These are phyloP conservation scores for Plebejus melissa DNA, from an alignment of 2,888 invertebrate species.

Conservation along the genomic window DNA sequence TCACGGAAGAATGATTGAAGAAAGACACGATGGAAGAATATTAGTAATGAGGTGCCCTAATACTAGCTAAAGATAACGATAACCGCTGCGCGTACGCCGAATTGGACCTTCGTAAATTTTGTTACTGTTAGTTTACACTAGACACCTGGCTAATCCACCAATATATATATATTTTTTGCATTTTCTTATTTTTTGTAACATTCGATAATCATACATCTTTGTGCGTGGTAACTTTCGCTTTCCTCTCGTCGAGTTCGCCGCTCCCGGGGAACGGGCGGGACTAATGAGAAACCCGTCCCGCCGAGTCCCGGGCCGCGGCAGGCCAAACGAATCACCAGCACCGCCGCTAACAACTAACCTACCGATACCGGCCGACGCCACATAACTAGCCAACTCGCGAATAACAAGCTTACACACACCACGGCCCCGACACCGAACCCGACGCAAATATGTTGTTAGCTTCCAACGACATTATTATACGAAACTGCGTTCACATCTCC, in stretches of 20 bases:
- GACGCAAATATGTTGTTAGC: background rate
- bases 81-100: constrained; percentile 46
- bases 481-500: background rate
- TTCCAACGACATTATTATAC: background rate
- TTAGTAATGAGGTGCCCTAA: constrained; percentile 42
- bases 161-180: constrained; percentile 39
- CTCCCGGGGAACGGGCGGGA: background rate
- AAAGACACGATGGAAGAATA: constrained; percentile 57
- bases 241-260: constrained; percentile 9
- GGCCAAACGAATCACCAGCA: constrained; percentile 35
- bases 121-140: constrained; percentile 46
- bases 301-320: constrained; percentile 21
- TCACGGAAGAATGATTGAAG: constrained; percentile 56
- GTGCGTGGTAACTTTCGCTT: constrained; percentile 45
- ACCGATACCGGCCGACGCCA: constrained; percentile 29
- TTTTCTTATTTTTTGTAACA: constrained; percentile 47
- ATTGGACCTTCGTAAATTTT: constrained; percentile 57
- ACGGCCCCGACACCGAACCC: background rate
- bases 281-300: constrained; percentile 31
- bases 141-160: constrained; percentile 48
- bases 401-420: constrained; percentile 38
- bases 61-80: constrained; percentile 45
- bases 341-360: constrained; percentile 34
- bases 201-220: constrained; percentile 48
- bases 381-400: constrained; percentile 30